phyloP scores from a whole-genome alignment of 2,797 vertebrate genomes.

The Enoplosus armatus region DNA sequence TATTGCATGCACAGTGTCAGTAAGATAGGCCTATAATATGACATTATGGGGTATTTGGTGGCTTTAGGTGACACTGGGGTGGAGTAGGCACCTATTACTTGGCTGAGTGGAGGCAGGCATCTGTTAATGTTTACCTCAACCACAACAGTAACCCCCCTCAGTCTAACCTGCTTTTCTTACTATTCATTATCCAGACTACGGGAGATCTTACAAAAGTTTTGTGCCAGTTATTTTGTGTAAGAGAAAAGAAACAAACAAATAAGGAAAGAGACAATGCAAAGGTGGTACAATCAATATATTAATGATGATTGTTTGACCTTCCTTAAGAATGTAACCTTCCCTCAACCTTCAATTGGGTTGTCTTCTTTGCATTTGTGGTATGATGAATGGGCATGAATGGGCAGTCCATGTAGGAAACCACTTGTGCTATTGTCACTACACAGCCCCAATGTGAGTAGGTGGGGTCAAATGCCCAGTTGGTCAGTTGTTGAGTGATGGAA shows the following conservation, averaged over 20 bases:
- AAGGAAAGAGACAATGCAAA: not conserved
- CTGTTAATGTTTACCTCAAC: conserved; percentile 63
- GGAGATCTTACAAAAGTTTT: not conserved
- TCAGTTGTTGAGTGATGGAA: conserved; percentile 40
- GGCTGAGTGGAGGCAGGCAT: conserved; percentile 25
- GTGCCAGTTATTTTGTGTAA: not conserved
- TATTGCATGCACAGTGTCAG: conserved; percentile 23
- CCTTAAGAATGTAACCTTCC: not conserved
- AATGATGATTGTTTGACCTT: not conserved
- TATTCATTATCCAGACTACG: conserved; percentile 3
- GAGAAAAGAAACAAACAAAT: not conserved
- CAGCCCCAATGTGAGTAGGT: conserved; percentile 10
- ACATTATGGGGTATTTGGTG: conserved; percentile 50
- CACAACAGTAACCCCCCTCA: conserved; percentile 44
- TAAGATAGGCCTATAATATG: conserved; percentile 32
- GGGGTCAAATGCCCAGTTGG: conserved; percentile 53
- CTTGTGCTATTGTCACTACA: conserved; percentile 20
- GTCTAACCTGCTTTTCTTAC: conserved; percentile 36
- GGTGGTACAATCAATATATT: not conserved
- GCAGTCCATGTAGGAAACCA: conserved; percentile 8
- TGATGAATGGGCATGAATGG: conserved; percentile 4
- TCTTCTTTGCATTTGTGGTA: not conserved
- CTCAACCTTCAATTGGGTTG: not conserved
- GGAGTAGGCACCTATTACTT: conserved; percentile 42
- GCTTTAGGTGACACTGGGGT: conserved; percentile 47